Percentiles rank a stretch among this genome's conserved stretches.
phyloP scores from a whole-genome alignment of 2,113 vertebrate genomes.

The Indicator indicator region DNA sequence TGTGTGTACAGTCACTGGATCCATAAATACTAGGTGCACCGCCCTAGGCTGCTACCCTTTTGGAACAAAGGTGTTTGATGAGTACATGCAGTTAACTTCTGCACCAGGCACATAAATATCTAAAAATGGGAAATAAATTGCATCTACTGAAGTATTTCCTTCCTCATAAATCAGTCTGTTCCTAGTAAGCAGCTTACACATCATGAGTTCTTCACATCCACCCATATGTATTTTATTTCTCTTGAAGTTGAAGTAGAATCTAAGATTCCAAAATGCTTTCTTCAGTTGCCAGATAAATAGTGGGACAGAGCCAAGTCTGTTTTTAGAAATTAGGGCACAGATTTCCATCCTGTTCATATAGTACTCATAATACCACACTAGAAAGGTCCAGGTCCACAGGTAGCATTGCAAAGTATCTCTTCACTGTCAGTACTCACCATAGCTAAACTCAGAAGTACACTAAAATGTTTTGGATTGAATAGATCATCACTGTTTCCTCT shows the following conservation, averaged over 20 bases:
- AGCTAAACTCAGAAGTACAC: not conserved
- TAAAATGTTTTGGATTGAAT: not conserved
- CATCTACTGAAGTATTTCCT: not conserved
- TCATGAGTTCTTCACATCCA: not conserved
- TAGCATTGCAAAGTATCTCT: not conserved
- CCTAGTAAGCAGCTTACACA: not conserved
- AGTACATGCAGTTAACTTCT: not conserved
- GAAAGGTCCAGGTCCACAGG: not conserved
- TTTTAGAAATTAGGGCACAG: not conserved
- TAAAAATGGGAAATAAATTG: not conserved
- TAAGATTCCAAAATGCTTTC: not conserved
- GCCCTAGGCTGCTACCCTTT: not conserved
- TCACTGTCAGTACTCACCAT: accelerated
- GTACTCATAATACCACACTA: not conserved
- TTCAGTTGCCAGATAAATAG: not conserved
- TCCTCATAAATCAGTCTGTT: not conserved
- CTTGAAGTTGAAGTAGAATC: not conserved
- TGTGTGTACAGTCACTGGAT: not conserved
- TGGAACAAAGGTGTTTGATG: not conserved
- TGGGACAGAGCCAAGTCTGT: not conserved
- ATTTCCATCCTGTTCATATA: not conserved
- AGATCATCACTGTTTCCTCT: not conserved
- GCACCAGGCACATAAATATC: not conserved
- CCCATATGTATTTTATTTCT: not conserved
- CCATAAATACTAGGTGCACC: not conserved